Evolutionary conservation across 2,888 invertebrate species (phyloP).

Genomic region (Rhagium mordax): DNA sequence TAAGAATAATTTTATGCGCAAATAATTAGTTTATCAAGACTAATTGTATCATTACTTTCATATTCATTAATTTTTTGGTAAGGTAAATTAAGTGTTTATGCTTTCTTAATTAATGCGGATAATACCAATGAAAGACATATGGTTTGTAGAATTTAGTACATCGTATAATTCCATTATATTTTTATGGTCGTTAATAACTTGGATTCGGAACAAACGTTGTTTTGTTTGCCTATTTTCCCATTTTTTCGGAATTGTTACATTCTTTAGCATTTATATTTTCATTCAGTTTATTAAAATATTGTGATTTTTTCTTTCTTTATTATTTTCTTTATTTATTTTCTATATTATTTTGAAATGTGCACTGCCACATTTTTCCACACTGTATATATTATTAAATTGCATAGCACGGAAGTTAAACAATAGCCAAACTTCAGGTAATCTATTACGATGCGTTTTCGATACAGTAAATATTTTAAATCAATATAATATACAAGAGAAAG

Average conservation of each 20-base stretch:
- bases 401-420: too few species aligned
- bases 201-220: background rate
- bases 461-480: background rate
- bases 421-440: too few species aligned
- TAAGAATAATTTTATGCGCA: too few species aligned
- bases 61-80: background rate
- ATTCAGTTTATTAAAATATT: too few species aligned
- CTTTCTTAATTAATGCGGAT: background rate
- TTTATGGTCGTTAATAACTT: background rate
- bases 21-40: background rate
- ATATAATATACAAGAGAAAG: conserved; percentile 3
- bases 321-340: too few species aligned
- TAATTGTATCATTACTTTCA: background rate
- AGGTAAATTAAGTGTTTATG: background rate
- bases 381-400: too few species aligned
- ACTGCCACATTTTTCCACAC: too few species aligned
- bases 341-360: too few species aligned
- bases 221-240: background rate
- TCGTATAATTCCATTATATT: background rate
- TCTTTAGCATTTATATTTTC: too few species aligned
- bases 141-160: background rate
- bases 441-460: background rate
- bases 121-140: background rate
- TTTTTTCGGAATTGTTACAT: background rate
- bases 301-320: too few species aligned